Base-by-base conservation (phyloP, 2,888 invertebrate genomes). In the Silvanus unidentatus region DNA sequence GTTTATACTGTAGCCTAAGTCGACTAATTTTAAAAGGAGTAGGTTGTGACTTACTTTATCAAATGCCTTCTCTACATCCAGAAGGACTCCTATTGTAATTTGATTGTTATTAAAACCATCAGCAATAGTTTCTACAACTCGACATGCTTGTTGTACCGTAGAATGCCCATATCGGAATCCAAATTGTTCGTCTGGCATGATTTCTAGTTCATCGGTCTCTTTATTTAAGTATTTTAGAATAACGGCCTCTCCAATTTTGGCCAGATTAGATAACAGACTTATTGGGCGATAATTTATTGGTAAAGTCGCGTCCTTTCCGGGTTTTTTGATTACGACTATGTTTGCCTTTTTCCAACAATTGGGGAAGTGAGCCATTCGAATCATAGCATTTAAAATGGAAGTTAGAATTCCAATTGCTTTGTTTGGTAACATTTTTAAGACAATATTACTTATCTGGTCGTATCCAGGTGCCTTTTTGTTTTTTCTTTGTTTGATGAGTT, bases 161-260 rank as follows among this genome's bases (percentile, higher is more conserved):
- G 30, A 39, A 15, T 43, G 43, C 2, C 40, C 16, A 5, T 27
- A 10, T 12, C 40, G 10, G 30, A 48, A 48, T 9, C 45, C 48
- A 27, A 46, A 48, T 34, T 47, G 48, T 10, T 47, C 36, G n/a
- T 46, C 45, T 2, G 48, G 42, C n/a, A 48, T 14, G 2, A 41
- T 13, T 6, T 39, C 14, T 1, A 13, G 6, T n/a, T n/a, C n/a
- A n/a, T n/a, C n/a, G 14, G 10, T 22, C 22, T 45, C 36, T 10
- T 1, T 6, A 9, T 32, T 22, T 22, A 44, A 16, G 3, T 39
- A 6, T 2, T 11, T 14, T 10, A 36, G 30, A n/a, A 47, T 32
- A 4, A 40, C 13, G 13, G 28, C 28, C 34, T 45, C 47, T 4
- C 16, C 36, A 2, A 45, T 3, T 36, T 45, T 40, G 6, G 36